Evolutionary conservation across 2,797 vertebrate species (phyloP).

Genomic region (Oryzias sinensis): DNA sequence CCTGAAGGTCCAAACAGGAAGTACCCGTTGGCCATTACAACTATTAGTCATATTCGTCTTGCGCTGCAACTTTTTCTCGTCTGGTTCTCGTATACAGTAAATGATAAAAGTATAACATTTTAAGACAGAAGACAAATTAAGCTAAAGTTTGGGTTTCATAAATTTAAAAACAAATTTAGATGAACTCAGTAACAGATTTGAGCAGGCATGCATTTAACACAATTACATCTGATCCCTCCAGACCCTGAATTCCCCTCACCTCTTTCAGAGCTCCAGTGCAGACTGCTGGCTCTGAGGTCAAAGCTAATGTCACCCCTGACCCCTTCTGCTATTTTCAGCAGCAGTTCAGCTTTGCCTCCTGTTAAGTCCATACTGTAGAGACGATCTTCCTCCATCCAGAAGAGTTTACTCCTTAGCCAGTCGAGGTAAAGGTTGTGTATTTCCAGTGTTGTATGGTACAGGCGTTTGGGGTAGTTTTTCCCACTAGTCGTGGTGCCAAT

Average conservation of each 20-base stretch:
- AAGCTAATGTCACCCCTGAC: slow-evolving; percentile 63
- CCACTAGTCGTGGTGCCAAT: slow-evolving; percentile 69
- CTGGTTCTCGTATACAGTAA: too few relatives aligned
- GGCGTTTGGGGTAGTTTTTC: slow-evolving; percentile 28
- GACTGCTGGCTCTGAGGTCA: slow-evolving; percentile 77
- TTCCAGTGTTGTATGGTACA: slow-evolving; percentile 70
- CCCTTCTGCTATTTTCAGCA: slow-evolving; percentile 70
- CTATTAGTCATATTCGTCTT: too few relatives aligned
- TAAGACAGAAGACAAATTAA: too few relatives aligned
- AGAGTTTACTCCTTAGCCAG: slow-evolving; percentile 78
- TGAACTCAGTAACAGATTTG: too few relatives aligned
- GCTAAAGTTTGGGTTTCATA: too few relatives aligned
- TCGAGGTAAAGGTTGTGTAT: slow-evolving; percentile 81
- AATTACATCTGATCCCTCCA: not conserved
- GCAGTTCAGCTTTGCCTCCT: slow-evolving; percentile 64
- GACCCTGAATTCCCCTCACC: slow-evolving; percentile 63
- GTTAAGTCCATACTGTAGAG: slow-evolving; percentile 77
- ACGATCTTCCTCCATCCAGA: slow-evolving; percentile 80
- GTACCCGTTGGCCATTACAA: too few relatives aligned
- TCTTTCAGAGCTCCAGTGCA: slow-evolving; percentile 81
- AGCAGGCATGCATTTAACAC: too few relatives aligned
- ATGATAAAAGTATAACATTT: too few relatives aligned
- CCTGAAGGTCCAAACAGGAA: too few relatives aligned
- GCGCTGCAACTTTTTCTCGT: too few relatives aligned
- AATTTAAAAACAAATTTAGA: too few relatives aligned